Evolutionary conservation across 2,797 vertebrate genomes (phyloP), one percentile per base, ranked within the genome.

Genomic region (Serranus cabrilla): DNA sequence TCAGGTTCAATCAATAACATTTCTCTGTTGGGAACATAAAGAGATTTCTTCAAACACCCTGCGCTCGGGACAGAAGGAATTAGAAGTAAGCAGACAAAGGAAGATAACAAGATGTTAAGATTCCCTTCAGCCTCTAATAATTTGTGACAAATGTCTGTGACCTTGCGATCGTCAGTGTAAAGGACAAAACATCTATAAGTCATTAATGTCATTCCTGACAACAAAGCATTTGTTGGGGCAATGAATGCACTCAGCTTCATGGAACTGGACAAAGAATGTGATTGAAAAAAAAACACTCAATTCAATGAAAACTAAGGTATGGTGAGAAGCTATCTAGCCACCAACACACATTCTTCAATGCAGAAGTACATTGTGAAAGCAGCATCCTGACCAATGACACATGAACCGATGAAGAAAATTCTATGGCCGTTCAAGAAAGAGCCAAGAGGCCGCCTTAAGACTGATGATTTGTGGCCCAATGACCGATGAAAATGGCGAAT

Each of bases 321-420:
- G 61, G 16, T 4, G 1, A 59, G 6, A 62, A 67, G 60, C 21
- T 20, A 43, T 42, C 10, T 18, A 39, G 23, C 56, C 14, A n/a
- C 18, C 11, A 18, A 18, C 2, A 20, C 14, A 51, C 13, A 49
- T 57, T 51, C 49, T 43, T 64, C 46, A 51, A 52, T 56, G 45
- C 31, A 76, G 62, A 80, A 81, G 52, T 65, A 65, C 52, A 50
- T 7, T n/a, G 50, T 75, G 66, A 78, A 68, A 75, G 78, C 25
- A 18, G 51, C 67, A 77, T 76, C 82, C 82, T 79, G 72, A 86
- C 76, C 73, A 71, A 59, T 65, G 82, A 82, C 66, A 76, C 50
- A 6, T 50, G 42, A 74, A 76, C 68, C 54, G 64, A 82, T 62
- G 43, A 52, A 72, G 37, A 60, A 76, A 59, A 74, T 60, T 62